phyloP scores from a whole-genome alignment of 2,797 vertebrate genomes.

The Rallus crepitans region DNA sequence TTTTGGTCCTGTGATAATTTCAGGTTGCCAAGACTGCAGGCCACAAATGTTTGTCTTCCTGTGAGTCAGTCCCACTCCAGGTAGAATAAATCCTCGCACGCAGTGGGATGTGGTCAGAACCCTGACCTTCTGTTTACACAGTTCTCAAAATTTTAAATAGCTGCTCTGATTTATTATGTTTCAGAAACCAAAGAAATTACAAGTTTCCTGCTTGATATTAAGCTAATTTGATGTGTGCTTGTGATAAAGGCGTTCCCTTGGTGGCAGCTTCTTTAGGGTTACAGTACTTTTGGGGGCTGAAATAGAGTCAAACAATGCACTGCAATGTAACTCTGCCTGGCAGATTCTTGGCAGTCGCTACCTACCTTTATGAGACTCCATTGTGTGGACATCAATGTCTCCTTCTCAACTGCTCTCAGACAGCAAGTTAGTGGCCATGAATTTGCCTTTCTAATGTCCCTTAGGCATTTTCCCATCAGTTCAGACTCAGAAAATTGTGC shows the following conservation, averaged over 20 bases:
- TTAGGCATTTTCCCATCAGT: conserved; percentile 30
- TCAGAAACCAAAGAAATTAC: neutral
- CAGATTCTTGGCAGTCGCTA: conserved; percentile 58
- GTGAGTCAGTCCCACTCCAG: neutral
- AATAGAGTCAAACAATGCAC: conserved; percentile 55
- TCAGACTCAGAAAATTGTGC: neutral
- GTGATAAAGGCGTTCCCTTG: conserved; percentile 13
- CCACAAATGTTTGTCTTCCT: neutral
- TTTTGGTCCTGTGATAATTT: neutral
- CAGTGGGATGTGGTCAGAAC: neutral
- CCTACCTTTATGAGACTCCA: conserved; percentile 46
- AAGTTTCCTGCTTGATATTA: conserved; percentile 10
- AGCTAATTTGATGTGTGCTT: conserved; percentile 1
- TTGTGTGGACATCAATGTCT: conserved; percentile 57
- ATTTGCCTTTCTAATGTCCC: conserved; percentile 59
- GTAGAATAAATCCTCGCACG: neutral
- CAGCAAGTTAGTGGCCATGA: conserved; percentile 42
- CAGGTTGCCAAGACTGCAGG: neutral
- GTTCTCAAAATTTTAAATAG: neutral
- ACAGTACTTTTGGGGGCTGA: conserved; percentile 42
- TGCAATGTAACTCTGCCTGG: conserved; percentile 32
- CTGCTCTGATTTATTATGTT: neutral
- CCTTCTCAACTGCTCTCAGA: conserved; percentile 26
- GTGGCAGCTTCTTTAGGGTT: neutral
- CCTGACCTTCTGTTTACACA: neutral